Evolutionary conservation across 2,888 invertebrate species (phyloP), one percentile per base, ranked within the genome.

Genomic region (Rhopalosiphum nymphaeae): DNA sequence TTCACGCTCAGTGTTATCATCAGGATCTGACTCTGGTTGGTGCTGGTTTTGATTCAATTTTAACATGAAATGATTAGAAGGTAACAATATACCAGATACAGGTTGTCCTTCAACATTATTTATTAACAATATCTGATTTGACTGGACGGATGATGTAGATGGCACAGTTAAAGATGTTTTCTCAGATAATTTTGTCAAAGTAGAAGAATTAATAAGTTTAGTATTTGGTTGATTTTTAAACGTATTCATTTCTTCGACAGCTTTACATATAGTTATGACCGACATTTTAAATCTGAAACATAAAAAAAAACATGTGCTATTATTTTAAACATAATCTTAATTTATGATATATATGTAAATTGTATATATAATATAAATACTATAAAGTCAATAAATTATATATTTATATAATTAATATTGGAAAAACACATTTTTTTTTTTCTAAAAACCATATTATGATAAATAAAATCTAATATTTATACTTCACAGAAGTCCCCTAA

Each of bases 1-100:
- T 67, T 94, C 94, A 3, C 86, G 94, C 46, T 94, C 94, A 3
- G 44, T 57, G 25, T 84, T 36, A 26, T 93, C 89, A 85, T 94
- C 91, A 67, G 86, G 49, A 53, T 91, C 86, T 53, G 57, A 86
- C 61, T 86, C 49, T 2, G 53, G 7, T 91, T 90, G 90, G 29
- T 53, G 7, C 13, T 86, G 94, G 26, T 94, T 94, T 61, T 94
- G 85, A 90, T 94, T 94, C 44, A 94, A 91, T 91, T 94, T 94
- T 21, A 94, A 67, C 94, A 94, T 94, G n/a, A 94, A 94, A 91
- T 94, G 90, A 91, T 94, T 94, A n/a, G 85, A 56, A n/a, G 94
- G 94, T 91, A 94, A 42, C n/a, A 94, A 86, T 86, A 91, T 91
- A 10, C 94, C 94, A 44, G 94, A 94, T 16, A 94, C 67, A 0